Percentiles rank a stretch among this genome's conserved stretches.
These are phyloP conservation scores for Aspidiotus rigidus DNA, from an alignment of 2,888 invertebrate species.

Conservation along the genomic window DNA sequence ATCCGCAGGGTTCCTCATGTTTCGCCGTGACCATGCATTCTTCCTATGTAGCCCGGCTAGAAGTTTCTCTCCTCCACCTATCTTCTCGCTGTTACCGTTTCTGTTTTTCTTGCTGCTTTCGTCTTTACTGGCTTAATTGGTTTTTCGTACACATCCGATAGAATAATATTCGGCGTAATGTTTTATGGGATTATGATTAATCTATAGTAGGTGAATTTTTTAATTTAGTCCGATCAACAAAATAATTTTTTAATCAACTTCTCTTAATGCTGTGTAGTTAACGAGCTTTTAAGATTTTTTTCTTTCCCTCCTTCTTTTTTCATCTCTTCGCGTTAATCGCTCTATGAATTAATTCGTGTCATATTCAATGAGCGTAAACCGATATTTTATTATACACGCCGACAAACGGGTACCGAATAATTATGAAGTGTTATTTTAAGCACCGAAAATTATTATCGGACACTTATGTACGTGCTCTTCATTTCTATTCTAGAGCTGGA, in stretches of 20 bases:
- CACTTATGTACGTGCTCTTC: too few relatives aligned
- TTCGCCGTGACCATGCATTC: conserved; percentile 31
- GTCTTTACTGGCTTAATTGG: conserved; percentile 27
- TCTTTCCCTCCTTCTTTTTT: too few relatives aligned
- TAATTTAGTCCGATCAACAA: conserved; percentile 1
- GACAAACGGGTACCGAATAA: too few relatives aligned
- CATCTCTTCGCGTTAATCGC: too few relatives aligned
- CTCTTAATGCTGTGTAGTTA: too few relatives aligned
- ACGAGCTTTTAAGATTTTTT: too few relatives aligned
- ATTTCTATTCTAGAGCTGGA: too few relatives aligned
- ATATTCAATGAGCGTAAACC: too few relatives aligned
- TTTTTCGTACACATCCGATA: conserved; percentile 5
- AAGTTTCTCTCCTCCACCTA: conserved; percentile 20
- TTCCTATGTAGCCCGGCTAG: conserved; percentile 24
- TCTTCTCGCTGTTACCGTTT: conserved; percentile 17
- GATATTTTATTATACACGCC: too few relatives aligned
- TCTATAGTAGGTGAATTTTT: conserved; percentile 3
- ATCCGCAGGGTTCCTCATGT: conserved; percentile 29
- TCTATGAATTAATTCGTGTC: too few relatives aligned
- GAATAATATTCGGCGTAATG: not conserved
- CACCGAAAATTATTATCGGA: too few relatives aligned
- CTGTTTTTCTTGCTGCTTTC: conserved; percentile 19
- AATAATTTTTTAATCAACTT: not conserved
- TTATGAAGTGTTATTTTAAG: too few relatives aligned
- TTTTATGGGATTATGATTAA: conserved; percentile 2